Evolutionary conservation across 2,888 invertebrate species (phyloP).

Genomic region (Caenorhabditis sp.): DNA sequence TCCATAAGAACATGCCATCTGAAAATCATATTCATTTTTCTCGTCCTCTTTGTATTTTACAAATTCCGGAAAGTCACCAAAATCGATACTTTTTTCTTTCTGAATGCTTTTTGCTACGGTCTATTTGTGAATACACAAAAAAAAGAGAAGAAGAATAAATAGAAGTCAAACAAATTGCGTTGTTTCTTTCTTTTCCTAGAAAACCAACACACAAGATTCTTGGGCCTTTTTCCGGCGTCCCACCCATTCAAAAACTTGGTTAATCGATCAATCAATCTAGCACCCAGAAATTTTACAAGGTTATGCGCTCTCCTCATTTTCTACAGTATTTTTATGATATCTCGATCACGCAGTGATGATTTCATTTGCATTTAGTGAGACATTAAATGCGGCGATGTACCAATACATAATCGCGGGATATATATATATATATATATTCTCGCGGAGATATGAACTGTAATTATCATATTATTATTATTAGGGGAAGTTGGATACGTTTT

Average conservation of each 20-base stretch:
- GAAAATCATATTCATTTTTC: background rate
- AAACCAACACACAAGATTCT: background rate
- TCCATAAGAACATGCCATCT: too few species aligned
- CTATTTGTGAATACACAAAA: background rate
- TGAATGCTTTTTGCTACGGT: background rate
- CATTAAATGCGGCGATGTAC: background rate
- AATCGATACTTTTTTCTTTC: background rate
- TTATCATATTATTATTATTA: too few species aligned
- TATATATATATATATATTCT: too few species aligned
- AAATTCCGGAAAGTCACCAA: background rate
- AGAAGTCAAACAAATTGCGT: background rate
- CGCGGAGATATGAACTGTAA: too few species aligned
- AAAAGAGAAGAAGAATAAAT: background rate
- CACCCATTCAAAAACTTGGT: background rate
- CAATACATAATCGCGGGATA: background rate
- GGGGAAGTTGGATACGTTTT: too few species aligned
- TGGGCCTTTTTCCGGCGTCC: too few species aligned
- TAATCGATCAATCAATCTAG: background rate
- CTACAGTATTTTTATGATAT: background rate
- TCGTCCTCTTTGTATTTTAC: background rate
- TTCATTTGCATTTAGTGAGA: background rate
- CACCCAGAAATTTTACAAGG: background rate
- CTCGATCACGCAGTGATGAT: background rate
- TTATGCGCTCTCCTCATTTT: background rate
- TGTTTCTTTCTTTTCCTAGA: background rate